phyloP scores from a whole-genome alignment of 2,113 vertebrate genomes.

The Salvelinus fontinalis region DNA sequence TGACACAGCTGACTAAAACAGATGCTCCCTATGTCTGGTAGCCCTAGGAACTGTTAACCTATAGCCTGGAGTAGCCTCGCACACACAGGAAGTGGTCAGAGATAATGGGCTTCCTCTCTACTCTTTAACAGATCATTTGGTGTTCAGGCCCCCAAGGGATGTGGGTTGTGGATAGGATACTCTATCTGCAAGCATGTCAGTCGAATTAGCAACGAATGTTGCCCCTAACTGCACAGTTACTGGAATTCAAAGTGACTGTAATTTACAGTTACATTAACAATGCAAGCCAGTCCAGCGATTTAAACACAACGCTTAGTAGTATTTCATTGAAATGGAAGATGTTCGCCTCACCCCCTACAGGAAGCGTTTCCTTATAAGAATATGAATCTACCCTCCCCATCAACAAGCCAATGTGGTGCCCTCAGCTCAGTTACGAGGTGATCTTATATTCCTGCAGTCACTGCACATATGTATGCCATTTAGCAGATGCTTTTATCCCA shows the following conservation, averaged over 20 bases:
- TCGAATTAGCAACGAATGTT: no score
- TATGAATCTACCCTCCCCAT: background rate
- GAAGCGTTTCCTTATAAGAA: background rate
- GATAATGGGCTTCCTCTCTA: background rate
- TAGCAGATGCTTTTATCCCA: no score
- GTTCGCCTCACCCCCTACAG: constrained; percentile 9
- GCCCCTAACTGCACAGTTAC: background rate
- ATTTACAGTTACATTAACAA: constrained; percentile 6
- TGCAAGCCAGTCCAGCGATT: constrained; percentile 9
- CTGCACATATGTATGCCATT: no score
- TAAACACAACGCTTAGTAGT: constrained; percentile 9
- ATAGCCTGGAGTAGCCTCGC: constrained; percentile 9
- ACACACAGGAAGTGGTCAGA: constrained; percentile 13
- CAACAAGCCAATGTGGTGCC: background rate
- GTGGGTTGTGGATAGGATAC: background rate
- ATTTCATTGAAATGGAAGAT: constrained; percentile 24
- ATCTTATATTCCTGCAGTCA: no score
- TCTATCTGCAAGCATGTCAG: background rate
- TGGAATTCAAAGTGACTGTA: constrained; percentile 20
- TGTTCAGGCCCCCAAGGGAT: background rate
- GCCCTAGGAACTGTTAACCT: no score
- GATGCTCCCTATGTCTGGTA: constrained; percentile 17
- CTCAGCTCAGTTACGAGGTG: no score
- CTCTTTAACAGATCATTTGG: constrained; percentile 13
- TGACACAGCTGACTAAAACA: constrained; percentile 36